Evolutionary conservation across 1,140 invertebrate species (phyloP), one percentile per base, ranked within the genome.

Genomic region (Ptiloglossa arizonensis): DNA sequence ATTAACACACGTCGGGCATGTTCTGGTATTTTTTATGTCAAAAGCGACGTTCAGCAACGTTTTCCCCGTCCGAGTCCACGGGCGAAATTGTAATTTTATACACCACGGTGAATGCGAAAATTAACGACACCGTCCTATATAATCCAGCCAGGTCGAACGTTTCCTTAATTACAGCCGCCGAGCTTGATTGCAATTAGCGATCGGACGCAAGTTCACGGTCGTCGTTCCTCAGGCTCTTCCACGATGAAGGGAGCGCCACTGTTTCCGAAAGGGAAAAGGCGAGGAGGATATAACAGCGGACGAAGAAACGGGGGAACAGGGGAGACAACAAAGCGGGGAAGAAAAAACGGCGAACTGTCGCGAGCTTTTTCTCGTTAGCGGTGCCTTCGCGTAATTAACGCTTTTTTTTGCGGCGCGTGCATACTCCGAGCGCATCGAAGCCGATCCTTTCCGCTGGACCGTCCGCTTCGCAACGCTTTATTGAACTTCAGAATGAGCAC

Each of bases 341-440:
- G 38, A 29, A 50, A 62, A 50, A 52, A 48, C n/a, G 22, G 6
- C 15, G n/a, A 60, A 81, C 46, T 79, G 67, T 73, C 50, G 22
- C 15, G 35, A 74, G 41, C 52, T 66, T 74, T 75, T 73, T 72
- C 59, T 63, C 69, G 46, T 78, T 71, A 73, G 27, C 63, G 52
- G 15, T 24, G 59, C 35, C 35, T 59, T 50, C 64, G 29, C 64
- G 73, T 59, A 76, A 76, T 76, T 76, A 69, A 69, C 64, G 64
- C 22, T 76, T 69, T 59, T 32, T 44, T 32, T 44, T 19, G 19
- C 3, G 17, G 2, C 19, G 32, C n/a, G 35, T 62, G 17, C 29
- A 15, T n/a, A n/a, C 59, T 6, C 15, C 15, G 29, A 11, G 11
- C 29, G 38, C n/a, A 57, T 59, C 41, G 41, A 32, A 2, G 11